These are phyloP conservation scores for Grantiella picta DNA, from an alignment of 2,113 vertebrate species.

Conservation along the genomic window DNA sequence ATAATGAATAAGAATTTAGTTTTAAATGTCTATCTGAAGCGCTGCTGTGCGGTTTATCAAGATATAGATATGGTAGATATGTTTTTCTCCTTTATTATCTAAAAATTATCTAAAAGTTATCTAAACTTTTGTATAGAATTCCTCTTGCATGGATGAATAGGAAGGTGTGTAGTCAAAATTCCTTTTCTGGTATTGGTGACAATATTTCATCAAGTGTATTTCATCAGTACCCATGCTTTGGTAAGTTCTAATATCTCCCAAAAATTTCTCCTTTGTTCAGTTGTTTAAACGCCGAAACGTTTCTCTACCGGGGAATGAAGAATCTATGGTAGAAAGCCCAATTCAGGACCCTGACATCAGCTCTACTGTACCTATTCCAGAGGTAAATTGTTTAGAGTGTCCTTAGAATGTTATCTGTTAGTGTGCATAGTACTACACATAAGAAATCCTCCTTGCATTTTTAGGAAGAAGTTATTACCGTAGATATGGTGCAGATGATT, in stretches of 20 bases:
- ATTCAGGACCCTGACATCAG: slow-evolving; percentile 92
- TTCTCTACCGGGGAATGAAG: slow-evolving; percentile 80
- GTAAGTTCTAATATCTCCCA: neutral
- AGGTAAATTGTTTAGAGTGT: slow-evolving; percentile 69
- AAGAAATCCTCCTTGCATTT: slow-evolving; percentile 12
- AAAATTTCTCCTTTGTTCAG: slow-evolving; percentile 62
- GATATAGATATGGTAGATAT: neutral
- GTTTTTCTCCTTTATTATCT: neutral
- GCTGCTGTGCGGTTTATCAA: neutral
- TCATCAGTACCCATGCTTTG: neutral
- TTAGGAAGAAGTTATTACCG: slow-evolving; percentile 89
- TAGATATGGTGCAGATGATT: slow-evolving; percentile 93
- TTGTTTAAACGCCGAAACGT: slow-evolving; percentile 92
- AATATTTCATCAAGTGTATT: neutral
- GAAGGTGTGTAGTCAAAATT: neutral
- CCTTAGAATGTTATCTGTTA: neutral
- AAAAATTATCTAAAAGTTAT: neutral
- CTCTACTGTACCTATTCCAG: slow-evolving; percentile 86
- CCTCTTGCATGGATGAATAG: neutral
- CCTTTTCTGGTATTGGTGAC: neutral
- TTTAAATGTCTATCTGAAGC: neutral
- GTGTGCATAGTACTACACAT: neutral
- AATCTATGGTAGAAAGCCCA: slow-evolving; percentile 88
- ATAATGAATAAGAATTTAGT: neutral
- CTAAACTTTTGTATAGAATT: neutral